phyloP scores from a whole-genome alignment of 2,797 vertebrate genomes.

The Falco cherrug region DNA sequence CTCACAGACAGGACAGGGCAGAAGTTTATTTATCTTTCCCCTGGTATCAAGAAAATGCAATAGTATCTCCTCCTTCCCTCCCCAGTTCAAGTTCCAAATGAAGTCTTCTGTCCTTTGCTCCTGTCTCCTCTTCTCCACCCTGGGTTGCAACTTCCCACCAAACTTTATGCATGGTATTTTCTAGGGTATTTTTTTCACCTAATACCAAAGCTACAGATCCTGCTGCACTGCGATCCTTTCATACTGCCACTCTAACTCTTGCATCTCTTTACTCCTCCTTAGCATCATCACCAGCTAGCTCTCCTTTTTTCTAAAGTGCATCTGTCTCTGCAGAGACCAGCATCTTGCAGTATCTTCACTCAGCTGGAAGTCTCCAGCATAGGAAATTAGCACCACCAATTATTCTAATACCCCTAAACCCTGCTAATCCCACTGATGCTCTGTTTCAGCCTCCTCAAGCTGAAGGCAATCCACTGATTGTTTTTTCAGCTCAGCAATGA shows the following conservation, averaged over 20 bases:
- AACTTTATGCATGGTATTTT: not conserved
- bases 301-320: not conserved
- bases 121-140: not conserved
- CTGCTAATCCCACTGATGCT: conserved; percentile 14
- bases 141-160: not conserved
- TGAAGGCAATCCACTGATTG: not conserved
- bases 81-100: not conserved
- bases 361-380: not conserved
- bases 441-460: not conserved
- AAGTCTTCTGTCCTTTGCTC: not conserved
- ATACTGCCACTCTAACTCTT: not conserved
- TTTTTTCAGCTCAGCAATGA: not conserved
- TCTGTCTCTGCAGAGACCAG: not conserved
- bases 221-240: not conserved
- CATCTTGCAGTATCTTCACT: not conserved
- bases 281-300: not conserved
- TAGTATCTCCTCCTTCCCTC: not conserved
- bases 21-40: not conserved
- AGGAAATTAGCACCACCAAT: conserved; percentile 31
- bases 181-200: not conserved
- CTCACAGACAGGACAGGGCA: not conserved
- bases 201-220: not conserved
- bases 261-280: not conserved
- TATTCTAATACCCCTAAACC: conserved; percentile 9
- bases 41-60: not conserved